These are phyloP conservation scores for Thymelicus acteon DNA, from an alignment of 2,888 invertebrate species.

Conservation along the genomic window DNA sequence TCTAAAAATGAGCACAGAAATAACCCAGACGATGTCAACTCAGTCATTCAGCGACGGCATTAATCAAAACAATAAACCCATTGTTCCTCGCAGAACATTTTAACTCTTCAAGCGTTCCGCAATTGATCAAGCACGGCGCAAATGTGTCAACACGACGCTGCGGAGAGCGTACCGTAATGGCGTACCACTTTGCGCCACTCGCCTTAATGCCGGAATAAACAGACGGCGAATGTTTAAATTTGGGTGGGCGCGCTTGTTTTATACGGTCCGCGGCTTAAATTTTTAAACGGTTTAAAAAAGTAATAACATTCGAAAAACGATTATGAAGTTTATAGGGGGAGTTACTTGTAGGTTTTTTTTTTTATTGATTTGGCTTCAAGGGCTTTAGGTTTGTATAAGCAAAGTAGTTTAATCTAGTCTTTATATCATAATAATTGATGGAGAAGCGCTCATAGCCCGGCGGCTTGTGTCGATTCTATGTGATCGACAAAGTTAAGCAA, in stretches of 20 bases:
- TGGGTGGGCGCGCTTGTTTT: neutral
- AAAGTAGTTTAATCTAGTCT: no score
- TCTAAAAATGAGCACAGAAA: slow-evolving; percentile 2
- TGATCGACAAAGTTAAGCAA: no score
- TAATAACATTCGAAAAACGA: neutral
- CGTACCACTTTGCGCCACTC: slow-evolving; percentile 24
- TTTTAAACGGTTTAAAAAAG: neutral
- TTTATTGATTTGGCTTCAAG: neutral
- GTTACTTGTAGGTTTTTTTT: neutral
- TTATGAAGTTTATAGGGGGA: neutral
- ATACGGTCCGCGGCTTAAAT: neutral
- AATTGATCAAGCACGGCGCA: slow-evolving; percentile 31
- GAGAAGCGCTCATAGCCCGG: no score
- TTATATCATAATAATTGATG: no score
- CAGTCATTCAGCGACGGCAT: neutral
- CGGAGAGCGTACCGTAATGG: slow-evolving; percentile 19
- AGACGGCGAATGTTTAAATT: neutral
- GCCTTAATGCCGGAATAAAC: slow-evolving; percentile 16
- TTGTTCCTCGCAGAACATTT: neutral
- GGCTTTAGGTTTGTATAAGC: neutral
- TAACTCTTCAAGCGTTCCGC: slow-evolving; percentile 12
- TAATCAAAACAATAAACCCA: slow-evolving; percentile 7
- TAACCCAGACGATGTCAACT: neutral
- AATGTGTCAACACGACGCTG: slow-evolving; percentile 28
- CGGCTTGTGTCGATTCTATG: no score